A percentile compares a stretch with the other conserved stretches of the same genome.
phyloP scores from a whole-genome alignment of 2,797 vertebrate genomes.

The Enteromius treurensis region DNA sequence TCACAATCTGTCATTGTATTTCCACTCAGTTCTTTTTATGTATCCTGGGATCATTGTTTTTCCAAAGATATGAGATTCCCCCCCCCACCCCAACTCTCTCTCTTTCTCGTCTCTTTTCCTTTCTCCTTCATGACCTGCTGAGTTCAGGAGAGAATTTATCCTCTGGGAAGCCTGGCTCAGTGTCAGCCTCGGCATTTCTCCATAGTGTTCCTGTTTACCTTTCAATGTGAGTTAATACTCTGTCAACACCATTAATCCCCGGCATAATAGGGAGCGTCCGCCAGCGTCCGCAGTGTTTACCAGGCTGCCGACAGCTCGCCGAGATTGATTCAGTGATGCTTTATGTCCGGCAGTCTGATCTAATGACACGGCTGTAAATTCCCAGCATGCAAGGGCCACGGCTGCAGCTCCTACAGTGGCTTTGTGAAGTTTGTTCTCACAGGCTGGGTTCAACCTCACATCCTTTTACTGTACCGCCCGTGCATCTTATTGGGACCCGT shows the following conservation, averaged over 20 bases:
- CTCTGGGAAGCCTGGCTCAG: constrained; percentile 55
- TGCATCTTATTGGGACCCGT: constrained; percentile 5
- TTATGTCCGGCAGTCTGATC: constrained; percentile 78
- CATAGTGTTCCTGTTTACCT: constrained; percentile 64
- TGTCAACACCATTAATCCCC: constrained; percentile 67
- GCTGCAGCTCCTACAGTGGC: constrained; percentile 54
- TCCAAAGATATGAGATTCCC: neutral
- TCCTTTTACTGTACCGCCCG: neutral
- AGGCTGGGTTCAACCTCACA: constrained; percentile 47
- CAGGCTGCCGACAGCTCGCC: constrained; percentile 63
- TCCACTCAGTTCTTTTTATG: neutral
- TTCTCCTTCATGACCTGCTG: constrained; percentile 51
- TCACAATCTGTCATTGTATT: constrained; percentile 13
- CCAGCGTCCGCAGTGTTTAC: constrained; percentile 64
- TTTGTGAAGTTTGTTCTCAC: constrained; percentile 47
- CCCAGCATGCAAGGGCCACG: constrained; percentile 65
- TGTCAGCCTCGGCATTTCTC: constrained; percentile 58
- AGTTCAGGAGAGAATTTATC: constrained; percentile 61
- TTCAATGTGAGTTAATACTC: constrained; percentile 66
- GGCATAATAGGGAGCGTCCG: constrained; percentile 64
- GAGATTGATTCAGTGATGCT: constrained; percentile 79
- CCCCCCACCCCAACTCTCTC: neutral
- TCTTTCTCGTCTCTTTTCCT: constrained; percentile 3
- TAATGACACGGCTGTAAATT: constrained; percentile 83
- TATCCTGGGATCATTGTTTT: neutral